Conservation (phyloP, 2,888 invertebrate genomes). For the Meloe dianella region DNA sequence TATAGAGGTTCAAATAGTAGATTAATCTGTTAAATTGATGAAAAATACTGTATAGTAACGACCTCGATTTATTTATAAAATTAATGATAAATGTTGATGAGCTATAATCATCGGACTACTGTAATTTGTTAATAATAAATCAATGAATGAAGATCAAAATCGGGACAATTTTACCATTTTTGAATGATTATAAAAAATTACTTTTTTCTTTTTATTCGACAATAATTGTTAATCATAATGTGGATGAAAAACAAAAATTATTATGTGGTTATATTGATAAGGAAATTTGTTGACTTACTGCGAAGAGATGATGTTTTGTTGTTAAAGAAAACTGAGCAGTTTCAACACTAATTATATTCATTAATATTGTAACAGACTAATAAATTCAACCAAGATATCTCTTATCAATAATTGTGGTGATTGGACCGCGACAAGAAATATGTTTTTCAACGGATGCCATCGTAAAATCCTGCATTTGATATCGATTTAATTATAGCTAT, state of each 20-base stretch:
- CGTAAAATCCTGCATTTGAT: slow-evolving; percentile 8
- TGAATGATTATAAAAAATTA: too few species aligned
- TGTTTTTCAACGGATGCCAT: slow-evolving; percentile 20
- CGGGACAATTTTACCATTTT: too few species aligned
- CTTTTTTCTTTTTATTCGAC: too few species aligned
- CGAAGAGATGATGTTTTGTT: background rate
- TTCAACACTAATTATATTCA: background rate
- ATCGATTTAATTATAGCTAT: slow-evolving; percentile 9
- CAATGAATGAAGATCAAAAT: background rate
- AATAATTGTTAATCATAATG: too few species aligned
- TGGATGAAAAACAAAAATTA: too few species aligned
- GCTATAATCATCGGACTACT: background rate
- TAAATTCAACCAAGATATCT: slow-evolving; percentile 18
- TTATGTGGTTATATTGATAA: too few species aligned
- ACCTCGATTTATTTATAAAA: slow-evolving; percentile 10
- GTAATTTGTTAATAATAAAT: background rate
- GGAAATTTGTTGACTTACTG: background rate
- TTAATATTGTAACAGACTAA: slow-evolving; percentile 18
- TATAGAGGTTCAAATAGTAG: background rate
- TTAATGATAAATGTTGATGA: background rate
- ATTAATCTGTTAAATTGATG: background rate
- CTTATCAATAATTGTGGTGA: slow-evolving; percentile 20
- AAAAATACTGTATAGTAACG: background rate
- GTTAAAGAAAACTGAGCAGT: background rate
- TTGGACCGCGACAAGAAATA: slow-evolving; percentile 16